A percentile compares a stretch with the other conserved stretches of the same genome.
Conservation (phyloP, 2,888 invertebrate genomes). For the Eristalis pertinax region DNA sequence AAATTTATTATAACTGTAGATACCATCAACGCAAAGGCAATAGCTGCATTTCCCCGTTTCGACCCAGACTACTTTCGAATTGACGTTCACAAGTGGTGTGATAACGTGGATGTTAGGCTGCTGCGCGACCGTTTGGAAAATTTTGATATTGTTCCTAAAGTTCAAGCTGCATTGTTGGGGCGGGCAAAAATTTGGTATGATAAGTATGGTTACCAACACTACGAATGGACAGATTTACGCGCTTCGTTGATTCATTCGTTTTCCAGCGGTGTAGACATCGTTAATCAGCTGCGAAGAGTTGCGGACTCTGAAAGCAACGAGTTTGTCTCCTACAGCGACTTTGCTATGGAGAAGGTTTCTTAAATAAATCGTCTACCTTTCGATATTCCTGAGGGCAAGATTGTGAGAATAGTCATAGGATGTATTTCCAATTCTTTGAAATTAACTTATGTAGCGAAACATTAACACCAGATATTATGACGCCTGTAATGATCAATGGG, state of each 20-base stretch:
- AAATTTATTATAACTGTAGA: too few relatives aligned
- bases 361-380: slow-evolving; percentile 48
- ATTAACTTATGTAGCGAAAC: background rate
- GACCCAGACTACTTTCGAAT: slow-evolving; percentile 60
- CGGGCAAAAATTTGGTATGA: slow-evolving; percentile 45
- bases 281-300: too few relatives aligned
- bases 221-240: too few relatives aligned
- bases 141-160: slow-evolving; percentile 31
- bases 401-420: slow-evolving; percentile 30
- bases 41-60: too few relatives aligned
- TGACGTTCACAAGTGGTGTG: slow-evolving; percentile 40
- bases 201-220: slow-evolving; percentile 30
- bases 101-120: too few relatives aligned
- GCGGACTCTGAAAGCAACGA: too few relatives aligned
- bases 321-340: too few relatives aligned
- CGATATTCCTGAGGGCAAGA: slow-evolving; percentile 47
- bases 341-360: background rate
- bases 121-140: slow-evolving; percentile 52
- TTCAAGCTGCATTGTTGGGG: slow-evolving; percentile 10
- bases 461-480: slow-evolving; percentile 29
- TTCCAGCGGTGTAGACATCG: slow-evolving; percentile 57
- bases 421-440: slow-evolving; percentile 48
- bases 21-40: too few relatives aligned
- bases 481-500: slow-evolving; percentile 45
- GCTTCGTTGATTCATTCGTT: slow-evolving; percentile 60